Conservation (phyloP, 2,888 invertebrate species). For the Orgyia antiqua region DNA sequence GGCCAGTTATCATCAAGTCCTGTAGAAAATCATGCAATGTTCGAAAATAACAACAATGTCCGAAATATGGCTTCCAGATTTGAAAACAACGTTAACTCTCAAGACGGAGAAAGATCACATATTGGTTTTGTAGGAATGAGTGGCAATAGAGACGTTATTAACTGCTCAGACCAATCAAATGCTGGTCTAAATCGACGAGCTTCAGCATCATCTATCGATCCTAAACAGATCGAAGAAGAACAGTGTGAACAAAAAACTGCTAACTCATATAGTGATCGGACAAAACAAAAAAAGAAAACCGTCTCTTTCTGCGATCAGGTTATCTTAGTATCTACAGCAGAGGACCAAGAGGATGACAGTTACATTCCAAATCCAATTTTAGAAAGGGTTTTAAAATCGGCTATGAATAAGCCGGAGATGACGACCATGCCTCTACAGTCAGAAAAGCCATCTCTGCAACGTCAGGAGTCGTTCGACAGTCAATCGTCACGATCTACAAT, state of each 20-base stretch:
- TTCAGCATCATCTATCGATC: conserved; percentile 64
- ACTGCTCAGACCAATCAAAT: conserved; percentile 61
- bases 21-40: conserved; percentile 35
- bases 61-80: conserved; percentile 90
- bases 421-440: conserved; percentile 69
- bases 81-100: conserved; percentile 68
- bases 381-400: conserved; percentile 90
- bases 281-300: conserved; percentile 91
- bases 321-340: conserved; percentile 93
- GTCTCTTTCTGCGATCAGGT: conserved; percentile 97
- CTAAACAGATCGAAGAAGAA: conserved; percentile 64
- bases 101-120: conserved; percentile 56
- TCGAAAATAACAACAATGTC: conserved; percentile 72
- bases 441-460: conserved; percentile 65
- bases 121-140: conserved; percentile 63
- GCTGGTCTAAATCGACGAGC: conserved; percentile 52
- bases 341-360: conserved; percentile 93
- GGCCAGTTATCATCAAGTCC: conserved; percentile 55
- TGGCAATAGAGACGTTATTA: conserved; percentile 66
- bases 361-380: conserved; percentile 94
- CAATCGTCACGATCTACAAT: conserved; percentile 73
- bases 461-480: conserved; percentile 73
- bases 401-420: conserved; percentile 85
- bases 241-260: conserved; percentile 50
- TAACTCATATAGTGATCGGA: conserved; percentile 64